Evolutionary conservation across 2,113 vertebrate genomes (phyloP).

Genomic region (Petaurus breviceps): DNA sequence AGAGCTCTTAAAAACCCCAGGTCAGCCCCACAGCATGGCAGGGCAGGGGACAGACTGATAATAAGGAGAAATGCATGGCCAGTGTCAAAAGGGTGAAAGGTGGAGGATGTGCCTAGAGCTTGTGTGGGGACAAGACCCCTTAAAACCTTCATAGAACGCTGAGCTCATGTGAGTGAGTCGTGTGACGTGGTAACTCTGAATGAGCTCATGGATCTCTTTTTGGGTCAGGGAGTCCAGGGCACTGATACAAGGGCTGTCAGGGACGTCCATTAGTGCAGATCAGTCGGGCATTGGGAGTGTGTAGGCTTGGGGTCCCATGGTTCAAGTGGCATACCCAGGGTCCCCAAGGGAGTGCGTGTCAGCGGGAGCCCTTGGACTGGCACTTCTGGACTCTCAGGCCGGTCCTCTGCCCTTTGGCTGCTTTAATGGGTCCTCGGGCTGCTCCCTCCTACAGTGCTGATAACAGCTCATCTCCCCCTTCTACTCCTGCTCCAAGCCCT

Average conservation of each 20-base stretch:
- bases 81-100: rapidly evolving
- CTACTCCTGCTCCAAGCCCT: too few species aligned
- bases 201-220: not conserved
- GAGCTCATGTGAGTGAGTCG: not conserved
- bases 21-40: not conserved
- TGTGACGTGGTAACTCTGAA: not conserved
- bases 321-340: not conserved
- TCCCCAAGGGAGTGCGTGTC: not conserved
- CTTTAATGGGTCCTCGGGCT: not conserved
- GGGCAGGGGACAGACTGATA: not conserved
- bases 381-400: not conserved
- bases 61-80: not conserved
- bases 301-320: not conserved
- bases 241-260: too few species aligned
- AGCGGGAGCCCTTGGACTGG: too few species aligned
- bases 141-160: not conserved
- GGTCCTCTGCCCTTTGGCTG: not conserved
- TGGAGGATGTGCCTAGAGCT: too few species aligned
- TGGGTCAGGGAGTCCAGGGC: not conserved
- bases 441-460: too few species aligned
- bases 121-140: not conserved
- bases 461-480: too few species aligned
- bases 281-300: not conserved
- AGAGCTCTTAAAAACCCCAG: not conserved
- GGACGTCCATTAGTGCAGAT: not conserved